These are phyloP conservation scores for Athripsodes cinereus DNA, from an alignment of 2,888 invertebrate species.

Conservation along the genomic window DNA sequence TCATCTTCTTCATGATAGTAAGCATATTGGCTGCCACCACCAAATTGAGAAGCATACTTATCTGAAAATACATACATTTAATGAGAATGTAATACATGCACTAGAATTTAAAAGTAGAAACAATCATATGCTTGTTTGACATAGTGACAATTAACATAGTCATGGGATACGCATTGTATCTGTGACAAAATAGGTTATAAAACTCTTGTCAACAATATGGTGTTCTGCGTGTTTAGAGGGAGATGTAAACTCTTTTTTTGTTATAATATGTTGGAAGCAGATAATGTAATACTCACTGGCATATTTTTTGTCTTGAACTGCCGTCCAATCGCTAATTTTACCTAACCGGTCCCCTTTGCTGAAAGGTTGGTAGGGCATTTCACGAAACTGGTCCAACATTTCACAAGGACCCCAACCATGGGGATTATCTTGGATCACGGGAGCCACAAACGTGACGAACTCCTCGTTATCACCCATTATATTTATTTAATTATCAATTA, in stretches of 20 bases:
- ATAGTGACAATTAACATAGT: too few relatives aligned
- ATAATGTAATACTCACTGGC: constrained; percentile 58
- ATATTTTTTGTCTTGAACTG: constrained; percentile 91
- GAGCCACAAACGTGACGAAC: constrained; percentile 60
- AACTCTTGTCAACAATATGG: not conserved
- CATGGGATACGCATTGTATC: too few relatives aligned
- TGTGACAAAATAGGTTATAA: too few relatives aligned
- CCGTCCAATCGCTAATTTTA: constrained; percentile 99
- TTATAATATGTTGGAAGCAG: not conserved
- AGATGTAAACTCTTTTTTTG: too few relatives aligned
- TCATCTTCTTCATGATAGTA: constrained; percentile 99
- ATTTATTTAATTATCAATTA: constrained; percentile 9
- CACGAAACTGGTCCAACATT: constrained; percentile 88
- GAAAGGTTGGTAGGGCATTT: constrained; percentile 98
- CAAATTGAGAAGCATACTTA: constrained; percentile 89
- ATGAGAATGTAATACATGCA: not conserved
- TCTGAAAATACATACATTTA: constrained; percentile 42
- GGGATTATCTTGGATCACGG: constrained; percentile 76
- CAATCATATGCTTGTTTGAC: too few relatives aligned
- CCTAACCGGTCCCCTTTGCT: constrained; percentile 97
- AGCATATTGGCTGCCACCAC: constrained; percentile 93
- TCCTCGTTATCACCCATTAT: constrained; percentile 19
- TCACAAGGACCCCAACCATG: constrained; percentile 97
- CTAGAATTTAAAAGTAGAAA: too few relatives aligned
- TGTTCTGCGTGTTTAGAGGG: too few relatives aligned